phyloP scores from a whole-genome alignment of 2,113 vertebrate genomes.

The Hydrochoerus hydrochaeris region DNA sequence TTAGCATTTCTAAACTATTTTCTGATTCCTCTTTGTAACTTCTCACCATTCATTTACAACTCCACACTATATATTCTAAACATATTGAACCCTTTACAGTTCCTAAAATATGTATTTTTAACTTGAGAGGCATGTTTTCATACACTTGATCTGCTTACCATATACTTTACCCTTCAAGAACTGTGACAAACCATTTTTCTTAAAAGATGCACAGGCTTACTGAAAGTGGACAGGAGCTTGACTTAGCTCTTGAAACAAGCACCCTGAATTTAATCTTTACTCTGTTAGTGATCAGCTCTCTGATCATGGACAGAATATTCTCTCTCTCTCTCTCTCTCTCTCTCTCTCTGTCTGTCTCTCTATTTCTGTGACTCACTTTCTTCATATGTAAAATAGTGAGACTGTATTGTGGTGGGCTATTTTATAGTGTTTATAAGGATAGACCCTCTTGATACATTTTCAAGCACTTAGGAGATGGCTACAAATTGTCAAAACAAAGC shows the following conservation, averaged over 20 bases:
- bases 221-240: not conserved
- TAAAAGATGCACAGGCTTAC: not conserved
- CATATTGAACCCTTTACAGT: constrained; percentile 46
- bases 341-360: not conserved
- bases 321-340: not conserved
- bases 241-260: not conserved
- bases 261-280: not conserved
- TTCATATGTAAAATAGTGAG: not conserved
- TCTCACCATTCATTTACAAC: constrained; percentile 47
- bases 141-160: not conserved
- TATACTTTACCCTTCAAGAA: constrained; percentile 15
- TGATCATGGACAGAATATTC: not conserved
- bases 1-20: constrained; percentile 37
- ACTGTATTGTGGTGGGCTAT: not conserved
- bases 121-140: not conserved
- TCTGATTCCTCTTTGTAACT: constrained; percentile 50
- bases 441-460: not conserved
- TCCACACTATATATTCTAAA: constrained; percentile 31
- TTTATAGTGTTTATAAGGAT: not conserved
- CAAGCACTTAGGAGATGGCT: not conserved
- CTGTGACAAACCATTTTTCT: not conserved
- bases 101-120: constrained; percentile 40
- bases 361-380: not conserved
- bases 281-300: not conserved
- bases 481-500: not conserved